Evolutionary conservation across 2,113 vertebrate genomes (phyloP).

Genomic region (Alouatta palliata): DNA sequence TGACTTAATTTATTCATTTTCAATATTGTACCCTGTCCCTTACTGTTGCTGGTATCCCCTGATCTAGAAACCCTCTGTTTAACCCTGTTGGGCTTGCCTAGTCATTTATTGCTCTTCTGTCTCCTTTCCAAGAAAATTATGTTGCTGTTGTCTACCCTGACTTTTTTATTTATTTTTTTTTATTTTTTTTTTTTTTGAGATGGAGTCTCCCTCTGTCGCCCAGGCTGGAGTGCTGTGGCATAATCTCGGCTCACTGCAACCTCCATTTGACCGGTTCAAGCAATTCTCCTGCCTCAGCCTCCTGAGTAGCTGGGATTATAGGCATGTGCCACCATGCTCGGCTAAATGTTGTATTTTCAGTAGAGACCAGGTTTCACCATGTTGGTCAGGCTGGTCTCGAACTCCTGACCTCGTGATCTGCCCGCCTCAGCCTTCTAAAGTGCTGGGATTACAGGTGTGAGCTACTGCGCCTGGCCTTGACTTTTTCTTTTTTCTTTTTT

Average conservation of each 20-base stretch:
- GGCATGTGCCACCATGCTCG: too few relatives aligned
- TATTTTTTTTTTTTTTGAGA: too few relatives aligned
- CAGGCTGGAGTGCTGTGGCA: too few relatives aligned
- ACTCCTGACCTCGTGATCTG: background rate
- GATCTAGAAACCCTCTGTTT: background rate
- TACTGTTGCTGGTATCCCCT: background rate
- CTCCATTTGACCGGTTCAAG: too few relatives aligned
- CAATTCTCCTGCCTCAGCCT: too few relatives aligned
- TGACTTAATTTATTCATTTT: background rate
- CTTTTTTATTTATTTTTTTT: background rate
- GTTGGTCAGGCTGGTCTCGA: background rate
- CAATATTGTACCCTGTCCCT: background rate
- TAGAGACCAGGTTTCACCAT: background rate
- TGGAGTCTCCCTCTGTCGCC: too few relatives aligned
- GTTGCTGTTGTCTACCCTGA: background rate
- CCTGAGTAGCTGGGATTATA: too few relatives aligned
- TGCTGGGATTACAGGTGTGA: background rate
- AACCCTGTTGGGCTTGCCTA: background rate
- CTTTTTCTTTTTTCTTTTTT: too few relatives aligned
- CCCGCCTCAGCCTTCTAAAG: background rate
- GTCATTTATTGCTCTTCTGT: background rate
- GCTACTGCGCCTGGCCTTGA: background rate
- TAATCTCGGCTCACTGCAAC: too few relatives aligned
- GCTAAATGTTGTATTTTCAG: too few relatives aligned
- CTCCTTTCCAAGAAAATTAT: slow-evolving; percentile 32